Conservation (phyloP, 2,797 vertebrate species). For the Rhynchonycteris naso region DNA sequence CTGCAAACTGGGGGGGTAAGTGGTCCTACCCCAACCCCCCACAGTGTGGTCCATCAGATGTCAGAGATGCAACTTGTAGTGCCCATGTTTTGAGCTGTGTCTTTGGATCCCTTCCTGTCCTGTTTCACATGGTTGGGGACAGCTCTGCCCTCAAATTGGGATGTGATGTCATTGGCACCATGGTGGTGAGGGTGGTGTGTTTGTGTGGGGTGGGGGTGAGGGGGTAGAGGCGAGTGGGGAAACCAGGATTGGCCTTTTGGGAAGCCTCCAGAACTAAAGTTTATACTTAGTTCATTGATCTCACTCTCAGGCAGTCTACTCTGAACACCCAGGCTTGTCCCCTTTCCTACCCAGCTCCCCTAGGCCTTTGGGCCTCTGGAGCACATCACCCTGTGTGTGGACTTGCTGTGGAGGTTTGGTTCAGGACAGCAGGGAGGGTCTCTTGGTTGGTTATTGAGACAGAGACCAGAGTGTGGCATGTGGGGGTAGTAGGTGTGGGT, state of each 20-base stretch:
- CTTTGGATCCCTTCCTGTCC: not conserved
- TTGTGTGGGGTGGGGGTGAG: fast-evolving
- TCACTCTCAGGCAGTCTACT: not conserved
- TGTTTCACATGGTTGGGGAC: not conserved
- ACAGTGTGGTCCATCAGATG: fast-evolving
- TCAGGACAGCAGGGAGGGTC: too few relatives aligned
- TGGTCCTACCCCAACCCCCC: not conserved
- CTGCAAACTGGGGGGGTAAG: constrained; percentile 94
- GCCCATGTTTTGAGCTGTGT: fast-evolving
- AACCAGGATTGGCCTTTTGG: too few relatives aligned
- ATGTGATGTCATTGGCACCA: not conserved
- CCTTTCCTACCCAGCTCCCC: not conserved
- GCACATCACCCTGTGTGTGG: fast-evolving
- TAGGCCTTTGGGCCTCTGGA: not conserved
- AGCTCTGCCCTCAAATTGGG: not conserved
- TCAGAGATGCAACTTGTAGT: not conserved
- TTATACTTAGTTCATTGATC: not conserved
- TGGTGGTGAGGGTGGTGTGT: too few relatives aligned
- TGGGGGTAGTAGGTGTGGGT: not conserved
- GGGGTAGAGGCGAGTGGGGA: not conserved
- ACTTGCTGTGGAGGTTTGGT: not conserved
- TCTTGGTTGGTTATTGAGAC: not conserved
- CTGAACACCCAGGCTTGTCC: not conserved
- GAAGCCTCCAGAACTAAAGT: not conserved
- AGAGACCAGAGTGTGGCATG: not conserved